Evolutionary conservation across 2,888 invertebrate genomes (phyloP).

Genomic region (Caenorhabditis sp.): DNA sequence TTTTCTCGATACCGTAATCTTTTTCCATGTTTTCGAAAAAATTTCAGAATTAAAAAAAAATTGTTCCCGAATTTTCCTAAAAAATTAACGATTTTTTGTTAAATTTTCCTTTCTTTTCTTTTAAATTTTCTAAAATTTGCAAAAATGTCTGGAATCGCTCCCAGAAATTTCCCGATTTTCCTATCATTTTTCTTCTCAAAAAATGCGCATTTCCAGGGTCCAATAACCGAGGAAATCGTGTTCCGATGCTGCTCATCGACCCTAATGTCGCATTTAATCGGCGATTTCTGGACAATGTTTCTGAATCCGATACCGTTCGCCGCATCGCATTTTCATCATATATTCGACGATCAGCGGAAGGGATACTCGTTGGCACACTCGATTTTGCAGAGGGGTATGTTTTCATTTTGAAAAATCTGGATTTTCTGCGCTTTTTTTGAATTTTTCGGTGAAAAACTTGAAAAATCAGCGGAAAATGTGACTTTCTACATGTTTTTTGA

Average conservation of each 20-base stretch:
- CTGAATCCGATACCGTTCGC: constrained; percentile 78
- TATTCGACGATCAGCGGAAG: constrained; percentile 75
- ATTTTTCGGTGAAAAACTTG: not conserved
- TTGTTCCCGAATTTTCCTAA: not conserved
- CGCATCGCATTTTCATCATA: constrained; percentile 79
- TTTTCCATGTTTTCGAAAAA: too few species aligned
- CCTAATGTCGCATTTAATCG: constrained; percentile 67
- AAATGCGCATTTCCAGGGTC: too few species aligned
- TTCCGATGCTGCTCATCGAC: constrained; percentile 80
- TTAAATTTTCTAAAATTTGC: not conserved
- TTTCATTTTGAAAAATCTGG: not conserved
- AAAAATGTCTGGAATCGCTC: too few species aligned
- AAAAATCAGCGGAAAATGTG: constrained; percentile 8
- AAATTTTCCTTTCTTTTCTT: not conserved
- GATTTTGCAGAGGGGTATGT: constrained; percentile 69
- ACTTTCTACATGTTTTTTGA: too few species aligned
- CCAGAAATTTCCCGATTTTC: too few species aligned
- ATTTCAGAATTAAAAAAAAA: not conserved
- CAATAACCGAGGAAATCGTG: constrained; percentile 80
- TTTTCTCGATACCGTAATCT: too few species aligned
- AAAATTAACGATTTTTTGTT: not conserved
- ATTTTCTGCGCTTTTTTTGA: too few species aligned
- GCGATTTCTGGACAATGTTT: constrained; percentile 44
- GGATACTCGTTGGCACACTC: constrained; percentile 68
- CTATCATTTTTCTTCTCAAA: too few species aligned